These are phyloP conservation scores for Drosophila pallidifrons DNA, from an alignment of 1,140 invertebrate genomes.

Conservation along the genomic window DNA sequence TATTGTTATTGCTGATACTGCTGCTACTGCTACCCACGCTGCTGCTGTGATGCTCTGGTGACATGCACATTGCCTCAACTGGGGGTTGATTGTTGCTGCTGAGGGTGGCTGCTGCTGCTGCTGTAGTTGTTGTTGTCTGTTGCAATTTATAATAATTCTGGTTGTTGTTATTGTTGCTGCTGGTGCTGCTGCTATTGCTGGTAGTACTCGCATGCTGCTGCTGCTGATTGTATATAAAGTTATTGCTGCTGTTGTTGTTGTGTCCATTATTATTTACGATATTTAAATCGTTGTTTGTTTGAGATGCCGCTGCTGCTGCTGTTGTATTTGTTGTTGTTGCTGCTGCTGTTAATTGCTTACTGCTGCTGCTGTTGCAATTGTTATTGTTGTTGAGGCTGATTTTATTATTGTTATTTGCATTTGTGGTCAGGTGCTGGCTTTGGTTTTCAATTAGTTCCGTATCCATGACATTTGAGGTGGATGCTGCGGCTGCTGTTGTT, in stretches of 20 bases:
- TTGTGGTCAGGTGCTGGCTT: constrained; percentile 59
- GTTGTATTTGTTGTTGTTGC: constrained; percentile 48
- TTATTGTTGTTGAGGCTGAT: constrained; percentile 46
- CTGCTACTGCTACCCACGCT: constrained; percentile 49
- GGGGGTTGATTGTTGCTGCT: constrained; percentile 54
- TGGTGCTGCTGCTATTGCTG: constrained; percentile 54
- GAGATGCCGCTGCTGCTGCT: constrained; percentile 44
- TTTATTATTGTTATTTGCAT: constrained; percentile 46
- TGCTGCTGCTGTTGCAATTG: constrained; percentile 49
- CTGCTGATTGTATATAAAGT: constrained; percentile 82
- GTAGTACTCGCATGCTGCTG: constrained; percentile 67
- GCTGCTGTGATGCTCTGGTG: constrained; percentile 76
- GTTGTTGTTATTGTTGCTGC: constrained; percentile 62
- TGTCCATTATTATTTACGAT: constrained; percentile 77
- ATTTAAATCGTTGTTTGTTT: constrained; percentile 81
- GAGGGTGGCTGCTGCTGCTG: constrained; percentile 84
- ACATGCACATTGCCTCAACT: constrained; percentile 84
- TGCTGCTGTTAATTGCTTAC: constrained; percentile 70
- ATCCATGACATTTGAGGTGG: constrained; percentile 65
- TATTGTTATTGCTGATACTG: constrained; percentile 37
- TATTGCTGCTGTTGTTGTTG: constrained; percentile 69
- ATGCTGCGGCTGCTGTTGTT: constrained; percentile 24
- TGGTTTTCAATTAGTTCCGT: constrained; percentile 80
- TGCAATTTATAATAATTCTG: constrained; percentile 80
- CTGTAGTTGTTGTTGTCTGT: constrained; percentile 59